These are phyloP conservation scores for Xenotilapia flavipinnis DNA, from an alignment of 2,113 vertebrate genomes.

Conservation along the genomic window DNA sequence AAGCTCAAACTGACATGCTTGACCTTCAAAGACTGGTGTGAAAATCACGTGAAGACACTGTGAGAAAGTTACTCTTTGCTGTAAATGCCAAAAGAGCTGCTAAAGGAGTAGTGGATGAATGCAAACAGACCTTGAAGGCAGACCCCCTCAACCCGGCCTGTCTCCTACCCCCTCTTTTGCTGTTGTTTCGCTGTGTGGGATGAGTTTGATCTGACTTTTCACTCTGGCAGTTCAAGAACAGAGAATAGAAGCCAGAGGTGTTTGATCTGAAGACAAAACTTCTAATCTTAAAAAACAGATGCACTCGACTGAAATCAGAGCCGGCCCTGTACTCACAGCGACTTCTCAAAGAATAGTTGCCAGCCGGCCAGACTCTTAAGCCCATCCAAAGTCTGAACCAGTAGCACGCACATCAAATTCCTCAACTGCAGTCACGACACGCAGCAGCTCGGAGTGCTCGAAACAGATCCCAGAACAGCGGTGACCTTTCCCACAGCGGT, in stretches of 20 bases:
- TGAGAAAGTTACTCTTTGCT: background rate
- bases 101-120: background rate
- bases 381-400: conserved; percentile 27
- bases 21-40: background rate
- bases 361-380: conserved; percentile 28
- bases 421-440: conserved; percentile 58
- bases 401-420: conserved; percentile 57
- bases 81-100: background rate
- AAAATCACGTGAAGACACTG: background rate
- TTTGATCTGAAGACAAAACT: conserved; percentile 11
- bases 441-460: background rate
- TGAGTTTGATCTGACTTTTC: background rate
- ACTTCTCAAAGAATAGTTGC: conserved; percentile 8
- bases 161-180: background rate
- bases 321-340: background rate
- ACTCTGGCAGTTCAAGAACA: background rate
- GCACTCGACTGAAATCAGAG: background rate
- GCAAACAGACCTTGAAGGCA: background rate
- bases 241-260: background rate
- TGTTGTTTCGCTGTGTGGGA: background rate
- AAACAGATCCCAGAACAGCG: background rate
- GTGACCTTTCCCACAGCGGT: conserved; percentile 15
- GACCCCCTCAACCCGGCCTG: background rate
- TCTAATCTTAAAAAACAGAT: conserved; percentile 18
- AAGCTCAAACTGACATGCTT: background rate